phyloP scores from a whole-genome alignment of 2,888 invertebrate genomes.

The Zaprionus lineosus region DNA sequence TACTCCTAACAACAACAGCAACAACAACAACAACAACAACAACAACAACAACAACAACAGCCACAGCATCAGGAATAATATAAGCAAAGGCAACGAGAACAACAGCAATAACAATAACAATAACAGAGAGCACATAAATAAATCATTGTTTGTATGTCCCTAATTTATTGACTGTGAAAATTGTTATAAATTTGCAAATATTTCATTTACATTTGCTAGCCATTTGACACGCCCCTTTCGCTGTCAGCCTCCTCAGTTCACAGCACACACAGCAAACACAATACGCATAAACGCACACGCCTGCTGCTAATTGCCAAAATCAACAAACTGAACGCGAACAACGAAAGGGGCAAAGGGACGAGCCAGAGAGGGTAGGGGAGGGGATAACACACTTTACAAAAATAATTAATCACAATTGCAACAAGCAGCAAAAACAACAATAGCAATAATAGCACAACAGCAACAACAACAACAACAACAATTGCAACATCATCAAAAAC shows the following conservation, averaged over 20 bases:
- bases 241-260: too few species aligned
- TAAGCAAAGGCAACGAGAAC: not conserved
- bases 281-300: conserved; percentile 8
- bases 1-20: conserved; percentile 1
- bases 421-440: conserved; percentile 16
- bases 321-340: conserved; percentile 40
- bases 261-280: too few species aligned
- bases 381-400: conserved; percentile 28
- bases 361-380: not conserved
- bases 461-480: not conserved
- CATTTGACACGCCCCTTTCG: conserved; percentile 27
- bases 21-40: conserved; percentile 12
- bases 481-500: conserved; percentile 5
- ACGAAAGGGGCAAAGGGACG: not conserved
- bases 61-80: conserved; percentile 1
- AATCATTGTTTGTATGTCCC: conserved; percentile 17
- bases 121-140: not conserved
- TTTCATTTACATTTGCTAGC: conserved; percentile 35
- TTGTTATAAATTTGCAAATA: conserved; percentile 51
- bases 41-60: conserved; percentile 1
- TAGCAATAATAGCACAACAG: not conserved
- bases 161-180: conserved; percentile 60
- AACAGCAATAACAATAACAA: conserved; percentile 2
- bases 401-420: conserved; percentile 56
- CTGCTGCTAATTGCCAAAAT: conserved; percentile 50